These are phyloP conservation scores for Penaeus japonicus DNA, from an alignment of 1,140 invertebrate species.

Conservation along the genomic window DNA sequence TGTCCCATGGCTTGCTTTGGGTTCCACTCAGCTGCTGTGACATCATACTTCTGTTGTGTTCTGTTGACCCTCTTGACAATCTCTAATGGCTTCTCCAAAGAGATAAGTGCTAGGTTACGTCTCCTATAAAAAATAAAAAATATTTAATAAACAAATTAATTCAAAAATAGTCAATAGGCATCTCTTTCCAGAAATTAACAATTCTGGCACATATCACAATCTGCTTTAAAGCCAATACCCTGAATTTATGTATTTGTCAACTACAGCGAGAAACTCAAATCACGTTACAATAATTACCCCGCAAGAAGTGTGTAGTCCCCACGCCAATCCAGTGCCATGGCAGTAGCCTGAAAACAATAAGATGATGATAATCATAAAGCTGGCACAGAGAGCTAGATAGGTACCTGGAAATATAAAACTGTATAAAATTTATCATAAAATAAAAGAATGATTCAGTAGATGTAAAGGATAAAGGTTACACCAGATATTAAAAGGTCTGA, in stretches of 20 bases:
- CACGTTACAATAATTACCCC: conserved; percentile 70
- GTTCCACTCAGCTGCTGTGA: conserved; percentile 91
- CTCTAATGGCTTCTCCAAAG: conserved; percentile 76
- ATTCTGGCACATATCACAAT: no score
- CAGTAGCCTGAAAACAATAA: conserved; percentile 75
- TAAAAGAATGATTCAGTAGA: no score
- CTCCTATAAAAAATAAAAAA: conserved; percentile 68
- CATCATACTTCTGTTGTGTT: conserved; percentile 89
- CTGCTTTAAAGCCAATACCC: no score
- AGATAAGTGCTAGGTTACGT: conserved; percentile 82
- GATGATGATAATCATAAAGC: conserved; percentile 16
- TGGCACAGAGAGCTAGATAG: no score
- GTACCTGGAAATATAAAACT: no score
- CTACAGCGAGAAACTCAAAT: no score
- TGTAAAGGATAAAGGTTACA: no score
- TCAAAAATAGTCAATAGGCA: no score
- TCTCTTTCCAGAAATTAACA: no score
- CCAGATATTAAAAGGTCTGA: no score
- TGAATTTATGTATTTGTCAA: no score
- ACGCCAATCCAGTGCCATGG: conserved; percentile 88
- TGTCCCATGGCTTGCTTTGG: conserved; percentile 79
- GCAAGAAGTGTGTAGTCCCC: conserved; percentile 85
- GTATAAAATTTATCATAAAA: no score
- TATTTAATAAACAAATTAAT: background rate
- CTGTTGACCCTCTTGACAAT: conserved; percentile 80